phyloP scores from a whole-genome alignment of 2,113 vertebrate genomes.

The Nesoenas mayeri region DNA sequence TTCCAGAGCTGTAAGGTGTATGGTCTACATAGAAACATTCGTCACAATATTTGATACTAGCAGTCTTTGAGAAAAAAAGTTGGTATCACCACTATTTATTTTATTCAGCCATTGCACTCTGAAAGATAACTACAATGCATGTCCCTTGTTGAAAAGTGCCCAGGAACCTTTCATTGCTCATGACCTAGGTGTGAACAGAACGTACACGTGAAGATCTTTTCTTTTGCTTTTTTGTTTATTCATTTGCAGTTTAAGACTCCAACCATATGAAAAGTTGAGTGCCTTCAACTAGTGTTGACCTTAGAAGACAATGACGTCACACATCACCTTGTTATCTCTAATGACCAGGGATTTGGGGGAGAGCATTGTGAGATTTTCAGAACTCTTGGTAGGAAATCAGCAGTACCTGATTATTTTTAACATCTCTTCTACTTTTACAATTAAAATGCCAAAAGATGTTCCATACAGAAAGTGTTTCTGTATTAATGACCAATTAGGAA shows the following conservation, averaged over 20 bases:
- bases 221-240: not conserved
- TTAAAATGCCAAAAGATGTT: not conserved
- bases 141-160: not conserved
- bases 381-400: not conserved
- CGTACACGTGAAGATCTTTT: not conserved
- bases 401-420: not conserved
- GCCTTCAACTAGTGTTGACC: not conserved
- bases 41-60: not conserved
- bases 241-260: not conserved
- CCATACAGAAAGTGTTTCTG: not conserved
- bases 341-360: not conserved
- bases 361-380: not conserved
- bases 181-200: not conserved
- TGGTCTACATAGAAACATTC: not conserved
- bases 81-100: not conserved
- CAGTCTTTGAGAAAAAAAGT: not conserved
- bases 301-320: not conserved
- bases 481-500: conserved; percentile 13
- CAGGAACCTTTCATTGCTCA: not conserved
- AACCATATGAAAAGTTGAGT: not conserved
- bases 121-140: not conserved
- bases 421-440: not conserved
- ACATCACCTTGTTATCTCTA: not conserved
- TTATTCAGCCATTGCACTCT: not conserved
- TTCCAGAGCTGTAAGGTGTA: not conserved